These are phyloP conservation scores for Thalassophryne amazonica DNA, from an alignment of 2,797 vertebrate species.

Conservation along the genomic window DNA sequence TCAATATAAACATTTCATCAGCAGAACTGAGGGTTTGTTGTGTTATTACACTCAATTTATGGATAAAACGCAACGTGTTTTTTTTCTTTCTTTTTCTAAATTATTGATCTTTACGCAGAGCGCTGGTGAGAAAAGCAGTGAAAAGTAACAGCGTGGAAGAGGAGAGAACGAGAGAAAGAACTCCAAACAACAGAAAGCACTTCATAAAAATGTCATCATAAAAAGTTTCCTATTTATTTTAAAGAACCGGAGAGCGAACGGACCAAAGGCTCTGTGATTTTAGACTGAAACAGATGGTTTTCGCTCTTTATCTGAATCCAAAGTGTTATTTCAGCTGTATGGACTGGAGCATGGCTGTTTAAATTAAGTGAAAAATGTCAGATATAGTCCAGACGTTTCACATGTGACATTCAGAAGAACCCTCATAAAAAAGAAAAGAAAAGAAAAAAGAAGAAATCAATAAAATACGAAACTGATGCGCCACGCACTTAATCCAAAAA, in stretches of 20 bases:
- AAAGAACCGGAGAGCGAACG: conserved; percentile 34
- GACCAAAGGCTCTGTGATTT: conserved; percentile 18
- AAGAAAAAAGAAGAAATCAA: not conserved
- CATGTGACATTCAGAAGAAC: not conserved
- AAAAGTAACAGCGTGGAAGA: conserved; percentile 2
- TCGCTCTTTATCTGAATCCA: conserved; percentile 51
- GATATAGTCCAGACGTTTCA: conserved; percentile 30
- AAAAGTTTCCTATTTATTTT: conserved; percentile 41
- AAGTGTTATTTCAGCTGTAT: conserved; percentile 71
- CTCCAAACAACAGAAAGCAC: conserved; percentile 42
- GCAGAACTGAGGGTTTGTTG: not conserved
- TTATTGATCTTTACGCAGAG: not conserved
- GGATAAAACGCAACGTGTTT: not conserved
- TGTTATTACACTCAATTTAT: not conserved
- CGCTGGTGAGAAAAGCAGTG: not conserved
- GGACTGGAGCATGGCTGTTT: conserved; percentile 56
- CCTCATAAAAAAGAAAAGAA: not conserved
- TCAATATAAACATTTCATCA: not conserved
- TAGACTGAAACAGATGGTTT: conserved; percentile 58
- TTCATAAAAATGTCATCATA: conserved; percentile 65
- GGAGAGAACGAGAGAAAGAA: conserved; percentile 13
- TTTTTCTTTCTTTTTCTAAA: too few relatives aligned
- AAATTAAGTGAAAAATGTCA: conserved; percentile 46
- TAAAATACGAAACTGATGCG: too few relatives aligned
- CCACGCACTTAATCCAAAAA: not conserved